Conservation (phyloP, 2,888 invertebrate genomes). For the Polyploca ridens region DNA sequence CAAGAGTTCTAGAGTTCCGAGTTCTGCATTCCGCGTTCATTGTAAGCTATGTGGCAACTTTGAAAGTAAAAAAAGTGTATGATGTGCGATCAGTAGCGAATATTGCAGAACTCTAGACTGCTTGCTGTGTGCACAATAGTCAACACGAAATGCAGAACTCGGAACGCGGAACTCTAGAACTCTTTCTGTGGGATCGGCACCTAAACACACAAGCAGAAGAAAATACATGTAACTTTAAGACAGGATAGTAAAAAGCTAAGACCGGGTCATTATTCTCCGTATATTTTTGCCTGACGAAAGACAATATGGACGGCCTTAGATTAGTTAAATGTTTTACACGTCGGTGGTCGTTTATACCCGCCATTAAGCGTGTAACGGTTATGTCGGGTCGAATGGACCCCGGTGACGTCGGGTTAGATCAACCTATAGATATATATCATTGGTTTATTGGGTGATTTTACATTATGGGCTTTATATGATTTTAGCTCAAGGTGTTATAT, state of each 20-base stretch:
- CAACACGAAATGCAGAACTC: too few relatives aligned
- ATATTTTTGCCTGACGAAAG: conserved; percentile 45
- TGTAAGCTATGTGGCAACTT: too few relatives aligned
- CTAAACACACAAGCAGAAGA: neutral
- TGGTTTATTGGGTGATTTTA: conserved; percentile 30
- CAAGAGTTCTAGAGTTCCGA: too few relatives aligned
- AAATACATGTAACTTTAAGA: neutral
- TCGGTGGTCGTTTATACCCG: conserved; percentile 63
- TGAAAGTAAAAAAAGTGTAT: too few relatives aligned
- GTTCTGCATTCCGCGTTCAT: too few relatives aligned
- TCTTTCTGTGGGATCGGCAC: too few relatives aligned
- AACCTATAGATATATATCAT: conserved; percentile 33
- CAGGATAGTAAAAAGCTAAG: neutral
- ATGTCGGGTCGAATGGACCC: conserved; percentile 53
- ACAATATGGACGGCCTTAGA: conserved; percentile 61
- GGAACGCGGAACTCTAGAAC: too few relatives aligned
- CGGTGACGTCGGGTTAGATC: conserved; percentile 24
- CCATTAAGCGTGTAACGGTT: conserved; percentile 74
- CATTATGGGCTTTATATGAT: conserved; percentile 23
- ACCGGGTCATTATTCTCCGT: neutral
- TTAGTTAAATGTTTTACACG: conserved; percentile 76
- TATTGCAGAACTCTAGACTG: too few relatives aligned
- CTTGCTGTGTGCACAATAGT: too few relatives aligned
- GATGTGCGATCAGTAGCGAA: too few relatives aligned
- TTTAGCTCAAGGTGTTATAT: conserved; percentile 20